phyloP scores from a whole-genome alignment of 2,797 vertebrate genomes.

The Bovichtus diacanthus region DNA sequence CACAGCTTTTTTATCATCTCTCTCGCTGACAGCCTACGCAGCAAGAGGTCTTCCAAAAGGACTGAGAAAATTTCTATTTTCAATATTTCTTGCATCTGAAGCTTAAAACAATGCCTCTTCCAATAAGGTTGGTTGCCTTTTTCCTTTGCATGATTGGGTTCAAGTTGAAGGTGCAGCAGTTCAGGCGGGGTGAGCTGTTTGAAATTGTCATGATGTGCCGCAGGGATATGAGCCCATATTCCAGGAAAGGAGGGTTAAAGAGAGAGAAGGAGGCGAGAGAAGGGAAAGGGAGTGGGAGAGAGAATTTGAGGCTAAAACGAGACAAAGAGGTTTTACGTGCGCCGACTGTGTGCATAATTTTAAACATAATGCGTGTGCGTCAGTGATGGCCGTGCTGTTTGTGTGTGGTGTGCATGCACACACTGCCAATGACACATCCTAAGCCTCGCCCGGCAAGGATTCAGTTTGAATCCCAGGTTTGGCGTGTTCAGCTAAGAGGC shows the following conservation, averaged over 20 bases:
- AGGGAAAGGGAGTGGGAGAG: constrained; percentile 14
- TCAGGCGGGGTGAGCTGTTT: constrained; percentile 49
- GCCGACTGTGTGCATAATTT: constrained; percentile 62
- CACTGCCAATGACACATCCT: constrained; percentile 66
- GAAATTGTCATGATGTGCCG: constrained; percentile 53
- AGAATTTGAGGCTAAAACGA: constrained; percentile 32
- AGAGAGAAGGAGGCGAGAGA: background rate
- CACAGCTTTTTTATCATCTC: constrained; percentile 42
- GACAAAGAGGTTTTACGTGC: constrained; percentile 55
- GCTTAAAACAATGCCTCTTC: constrained; percentile 29
- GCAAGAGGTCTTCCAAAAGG: constrained; percentile 41
- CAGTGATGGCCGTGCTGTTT: constrained; percentile 27
- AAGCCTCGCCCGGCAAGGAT: constrained; percentile 72
- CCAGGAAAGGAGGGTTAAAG: constrained; percentile 9
- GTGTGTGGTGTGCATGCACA: constrained; percentile 47
- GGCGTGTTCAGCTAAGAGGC: constrained; percentile 79
- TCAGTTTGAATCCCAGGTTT: constrained; percentile 77
- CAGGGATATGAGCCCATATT: constrained; percentile 39
- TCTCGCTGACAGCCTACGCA: constrained; percentile 53
- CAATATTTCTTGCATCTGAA: constrained; percentile 27
- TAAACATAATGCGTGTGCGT: constrained; percentile 43
- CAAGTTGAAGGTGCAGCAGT: constrained; percentile 61
- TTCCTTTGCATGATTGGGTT: constrained; percentile 59
- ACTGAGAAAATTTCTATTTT: constrained; percentile 40
- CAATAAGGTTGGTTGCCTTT: constrained; percentile 19